Conservation (phyloP, 2,797 vertebrate species). For the Macropus fuliginosus region DNA sequence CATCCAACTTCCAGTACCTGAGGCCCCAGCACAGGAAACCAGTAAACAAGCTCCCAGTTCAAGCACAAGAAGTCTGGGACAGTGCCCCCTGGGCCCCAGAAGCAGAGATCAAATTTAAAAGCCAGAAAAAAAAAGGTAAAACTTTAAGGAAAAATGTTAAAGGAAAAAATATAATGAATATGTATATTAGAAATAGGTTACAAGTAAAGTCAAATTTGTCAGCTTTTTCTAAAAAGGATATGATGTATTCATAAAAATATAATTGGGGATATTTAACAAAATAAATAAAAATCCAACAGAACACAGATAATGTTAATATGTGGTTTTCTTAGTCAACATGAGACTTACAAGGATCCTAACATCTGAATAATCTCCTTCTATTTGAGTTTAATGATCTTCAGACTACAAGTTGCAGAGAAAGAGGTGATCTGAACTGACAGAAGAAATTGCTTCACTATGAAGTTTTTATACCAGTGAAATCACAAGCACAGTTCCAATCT, state of each 20-base stretch:
- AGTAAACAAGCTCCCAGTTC: too few relatives aligned
- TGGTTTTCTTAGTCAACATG: not conserved
- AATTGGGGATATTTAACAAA: not conserved
- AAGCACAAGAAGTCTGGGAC: too few relatives aligned
- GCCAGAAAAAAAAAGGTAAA: too few relatives aligned
- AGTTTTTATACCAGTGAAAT: not conserved
- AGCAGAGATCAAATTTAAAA: too few relatives aligned
- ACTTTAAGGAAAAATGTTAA: too few relatives aligned
- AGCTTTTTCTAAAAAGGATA: too few relatives aligned
- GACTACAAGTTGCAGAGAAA: not conserved
- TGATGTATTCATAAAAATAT: not conserved
- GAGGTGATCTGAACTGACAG: not conserved
- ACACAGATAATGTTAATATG: not conserved
- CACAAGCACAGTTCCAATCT: not conserved
- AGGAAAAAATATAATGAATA: too few relatives aligned
- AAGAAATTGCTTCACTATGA: not conserved
- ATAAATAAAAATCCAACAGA: not conserved
- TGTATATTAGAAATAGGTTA: too few relatives aligned
- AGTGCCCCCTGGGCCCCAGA: too few relatives aligned
- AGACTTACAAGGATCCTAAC: not conserved
- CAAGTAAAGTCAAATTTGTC: too few relatives aligned
- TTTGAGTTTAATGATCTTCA: not conserved
- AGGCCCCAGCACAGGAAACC: too few relatives aligned
- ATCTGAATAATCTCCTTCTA: not conserved
- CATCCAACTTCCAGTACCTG: too few relatives aligned